phyloP scores from a whole-genome alignment of 2,888 invertebrate genomes.

The Drosophila eohydei region DNA sequence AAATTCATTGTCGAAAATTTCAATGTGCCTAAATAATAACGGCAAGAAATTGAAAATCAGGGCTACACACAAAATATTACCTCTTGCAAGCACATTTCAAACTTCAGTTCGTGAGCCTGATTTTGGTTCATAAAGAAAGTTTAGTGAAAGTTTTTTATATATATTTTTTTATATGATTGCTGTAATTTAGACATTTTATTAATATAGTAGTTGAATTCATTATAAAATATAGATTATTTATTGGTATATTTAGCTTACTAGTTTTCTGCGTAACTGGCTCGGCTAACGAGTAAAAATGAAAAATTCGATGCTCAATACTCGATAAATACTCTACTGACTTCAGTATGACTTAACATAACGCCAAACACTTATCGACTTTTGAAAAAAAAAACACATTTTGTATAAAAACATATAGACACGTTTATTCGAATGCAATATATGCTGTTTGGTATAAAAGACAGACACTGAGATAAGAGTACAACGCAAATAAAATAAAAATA shows the following conservation, averaged over 20 bases:
- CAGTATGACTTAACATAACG: background rate
- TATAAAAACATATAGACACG: slow-evolving; percentile 66
- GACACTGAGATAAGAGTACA: slow-evolving; percentile 50
- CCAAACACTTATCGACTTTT: background rate
- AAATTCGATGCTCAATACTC: background rate
- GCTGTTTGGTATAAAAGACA: slow-evolving; percentile 64
- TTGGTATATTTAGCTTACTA: background rate
- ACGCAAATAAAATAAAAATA: slow-evolving; percentile 22
- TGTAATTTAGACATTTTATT: no score
- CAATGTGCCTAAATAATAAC: no score
- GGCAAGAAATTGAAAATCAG: no score
- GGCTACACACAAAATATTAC: no score
- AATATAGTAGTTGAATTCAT: no score
- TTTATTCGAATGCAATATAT: slow-evolving; percentile 71
- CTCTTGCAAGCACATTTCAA: no score
- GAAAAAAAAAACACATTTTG: slow-evolving; percentile 2
- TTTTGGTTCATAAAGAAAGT: background rate
- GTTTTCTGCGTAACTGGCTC: background rate
- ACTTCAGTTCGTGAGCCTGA: background rate
- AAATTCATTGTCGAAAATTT: no score
- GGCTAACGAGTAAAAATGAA: background rate
- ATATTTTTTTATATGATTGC: no score
- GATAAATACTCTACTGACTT: no score
- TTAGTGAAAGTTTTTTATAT: no score
- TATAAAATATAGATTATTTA: no score